phyloP scores from a whole-genome alignment of 2,113 vertebrate genomes.

The Carettochelys insculpta region DNA sequence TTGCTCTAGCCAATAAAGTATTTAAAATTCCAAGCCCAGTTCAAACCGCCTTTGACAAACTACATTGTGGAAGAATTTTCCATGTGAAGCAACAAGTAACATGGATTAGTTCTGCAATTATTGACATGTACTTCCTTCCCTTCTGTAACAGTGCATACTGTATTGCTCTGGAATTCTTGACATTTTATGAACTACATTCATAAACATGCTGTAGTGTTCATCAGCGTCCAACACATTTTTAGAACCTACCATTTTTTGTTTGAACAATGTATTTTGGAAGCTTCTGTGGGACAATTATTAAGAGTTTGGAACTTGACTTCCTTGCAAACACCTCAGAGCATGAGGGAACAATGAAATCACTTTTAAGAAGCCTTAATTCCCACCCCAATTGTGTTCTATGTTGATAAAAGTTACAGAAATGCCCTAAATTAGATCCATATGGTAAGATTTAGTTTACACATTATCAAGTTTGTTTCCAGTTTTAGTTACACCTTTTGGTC shows the following conservation, averaged over 20 bases:
- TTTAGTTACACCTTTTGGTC: not conserved
- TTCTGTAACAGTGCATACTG: not conserved
- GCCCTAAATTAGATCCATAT: not conserved
- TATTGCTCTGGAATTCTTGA: not conserved
- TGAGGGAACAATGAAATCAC: not conserved
- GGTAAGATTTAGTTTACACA: not conserved
- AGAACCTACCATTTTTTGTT: not conserved
- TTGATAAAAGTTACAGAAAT: not conserved
- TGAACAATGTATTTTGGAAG: not conserved
- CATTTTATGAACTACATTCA: not conserved
- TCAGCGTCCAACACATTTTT: not conserved
- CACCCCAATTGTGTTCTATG: not conserved
- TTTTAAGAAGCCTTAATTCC: not conserved
- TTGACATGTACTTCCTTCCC: conserved; percentile 7
- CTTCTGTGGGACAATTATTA: not conserved
- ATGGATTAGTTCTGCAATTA: conserved; percentile 31
- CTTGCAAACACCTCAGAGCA: not conserved
- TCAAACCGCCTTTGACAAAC: conserved; percentile 27
- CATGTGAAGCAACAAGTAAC: conserved; percentile 35
- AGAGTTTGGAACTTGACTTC: not conserved
- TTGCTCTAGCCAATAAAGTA: conserved; percentile 33
- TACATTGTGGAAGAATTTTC: conserved; percentile 51
- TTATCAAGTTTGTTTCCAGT: not conserved
- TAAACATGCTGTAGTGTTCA: not conserved
- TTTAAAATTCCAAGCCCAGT: conserved; percentile 46